Percentiles rank a stretch among this genome's conserved stretches.
These are phyloP conservation scores for Rhamnusium bicolor DNA, from an alignment of 2,888 invertebrate genomes.

Conservation along the genomic window DNA sequence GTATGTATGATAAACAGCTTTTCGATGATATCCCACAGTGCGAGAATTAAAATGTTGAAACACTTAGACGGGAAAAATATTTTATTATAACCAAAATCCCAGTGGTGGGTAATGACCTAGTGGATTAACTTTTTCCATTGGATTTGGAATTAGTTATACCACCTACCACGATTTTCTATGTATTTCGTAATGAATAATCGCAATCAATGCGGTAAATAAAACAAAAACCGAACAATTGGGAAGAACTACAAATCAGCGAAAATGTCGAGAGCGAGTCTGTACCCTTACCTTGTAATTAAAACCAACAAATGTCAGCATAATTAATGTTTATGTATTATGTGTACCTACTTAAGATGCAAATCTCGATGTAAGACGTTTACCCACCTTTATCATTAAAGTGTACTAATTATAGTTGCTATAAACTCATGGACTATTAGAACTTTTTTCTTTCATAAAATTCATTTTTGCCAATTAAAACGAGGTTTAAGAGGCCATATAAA, in stretches of 20 bases:
- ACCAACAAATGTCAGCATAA: conserved; percentile 28
- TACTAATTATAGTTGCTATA: conserved; percentile 18
- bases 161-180: not conserved
- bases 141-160: not conserved
- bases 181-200: not conserved
- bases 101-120: not conserved
- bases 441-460: not conserved
- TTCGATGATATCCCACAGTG: not conserved
- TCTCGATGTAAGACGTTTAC: conserved; percentile 12
- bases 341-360: conserved; percentile 22
- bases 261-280: not conserved
- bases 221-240: not conserved
- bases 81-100: not conserved
- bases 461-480: conserved; percentile 18
- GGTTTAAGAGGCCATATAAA: not conserved
- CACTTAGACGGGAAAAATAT: not conserved
- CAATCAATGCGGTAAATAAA: not conserved
- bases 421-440: conserved; percentile 16
- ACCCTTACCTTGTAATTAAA: conserved; percentile 17
- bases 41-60: not conserved
- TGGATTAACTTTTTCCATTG: not conserved
- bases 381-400: conserved; percentile 19
- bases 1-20: no score
- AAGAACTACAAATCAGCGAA: not conserved
- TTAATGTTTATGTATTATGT: conserved; percentile 28